Evolutionary conservation across 2,113 vertebrate species (phyloP).

Genomic region (Sceloporus undulatus): DNA sequence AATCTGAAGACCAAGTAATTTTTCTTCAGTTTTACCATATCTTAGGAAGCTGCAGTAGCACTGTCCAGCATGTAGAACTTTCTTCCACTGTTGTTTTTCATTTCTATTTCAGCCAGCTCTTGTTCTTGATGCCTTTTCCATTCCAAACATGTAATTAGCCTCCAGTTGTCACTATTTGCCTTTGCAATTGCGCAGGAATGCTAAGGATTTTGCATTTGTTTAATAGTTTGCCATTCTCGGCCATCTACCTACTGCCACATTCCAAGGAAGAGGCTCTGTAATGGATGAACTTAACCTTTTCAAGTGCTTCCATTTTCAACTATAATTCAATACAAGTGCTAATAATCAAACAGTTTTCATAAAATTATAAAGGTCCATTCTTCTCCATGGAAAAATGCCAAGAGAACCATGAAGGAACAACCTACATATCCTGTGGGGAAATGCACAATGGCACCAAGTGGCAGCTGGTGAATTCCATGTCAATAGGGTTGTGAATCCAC

Average conservation of each 20-base stretch:
- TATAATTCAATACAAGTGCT: not conserved
- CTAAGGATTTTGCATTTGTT: slow-evolving; percentile 25
- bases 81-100: not conserved
- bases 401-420: too few relatives aligned
- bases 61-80: not conserved
- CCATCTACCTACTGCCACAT: slow-evolving; percentile 23
- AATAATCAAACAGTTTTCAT: not conserved
- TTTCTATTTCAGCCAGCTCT: not conserved
- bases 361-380: not conserved
- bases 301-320: not conserved
- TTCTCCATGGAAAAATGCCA: too few relatives aligned
- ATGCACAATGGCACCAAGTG: too few relatives aligned
- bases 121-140: not conserved
- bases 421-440: too few relatives aligned
- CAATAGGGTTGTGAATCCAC: too few relatives aligned
- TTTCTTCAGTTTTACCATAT: not conserved
- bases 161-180: slow-evolving; percentile 30
- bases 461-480: too few relatives aligned
- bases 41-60: not conserved
- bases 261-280: not conserved
- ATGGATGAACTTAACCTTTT: not conserved
- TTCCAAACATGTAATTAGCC: slow-evolving; percentile 3
- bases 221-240: slow-evolving; percentile 22
- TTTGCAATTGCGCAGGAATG: slow-evolving; percentile 41
- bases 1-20: not conserved